Evolutionary conservation across 2,113 vertebrate species (phyloP).

Genomic region (Microtus ochrogaster): DNA sequence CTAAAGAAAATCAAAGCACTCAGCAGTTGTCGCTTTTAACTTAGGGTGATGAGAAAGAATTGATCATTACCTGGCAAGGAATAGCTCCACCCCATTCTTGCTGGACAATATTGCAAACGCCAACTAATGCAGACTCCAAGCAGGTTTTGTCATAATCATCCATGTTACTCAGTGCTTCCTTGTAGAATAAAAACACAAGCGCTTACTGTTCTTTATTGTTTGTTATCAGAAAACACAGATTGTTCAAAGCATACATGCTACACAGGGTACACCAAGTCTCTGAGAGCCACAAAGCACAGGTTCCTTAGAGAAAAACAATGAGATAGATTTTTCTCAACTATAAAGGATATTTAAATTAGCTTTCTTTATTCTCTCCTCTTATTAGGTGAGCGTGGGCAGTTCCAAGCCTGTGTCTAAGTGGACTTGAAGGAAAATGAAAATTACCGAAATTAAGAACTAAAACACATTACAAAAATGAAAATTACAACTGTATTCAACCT

Average conservation of each 20-base stretch:
- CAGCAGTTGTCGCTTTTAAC: not conserved
- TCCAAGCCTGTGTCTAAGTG: not conserved
- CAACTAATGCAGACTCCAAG: conserved; percentile 93
- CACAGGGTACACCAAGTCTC: not conserved
- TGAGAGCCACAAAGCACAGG: not conserved
- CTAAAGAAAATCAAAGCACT: conserved; percentile 43
- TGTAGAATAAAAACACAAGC: conserved; percentile 72
- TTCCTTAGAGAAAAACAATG: conserved; percentile 42
- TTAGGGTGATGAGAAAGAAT: conserved; percentile 27
- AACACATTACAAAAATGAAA: not conserved
- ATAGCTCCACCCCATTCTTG: conserved; percentile 97
- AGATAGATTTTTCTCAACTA: not conserved
- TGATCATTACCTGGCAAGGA: conserved; percentile 94
- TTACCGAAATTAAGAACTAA: conserved; percentile 32
- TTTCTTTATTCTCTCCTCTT: not conserved
- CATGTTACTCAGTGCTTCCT: conserved; percentile 96
- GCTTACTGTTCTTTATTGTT: not conserved
- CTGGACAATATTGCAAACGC: conserved; percentile 95
- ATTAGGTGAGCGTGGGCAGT: not conserved
- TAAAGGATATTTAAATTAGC: not conserved
- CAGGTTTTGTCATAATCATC: conserved; percentile 99
- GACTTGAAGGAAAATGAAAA: conserved; percentile 57
- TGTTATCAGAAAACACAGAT: conserved; percentile 58
- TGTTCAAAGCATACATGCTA: conserved; percentile 25
- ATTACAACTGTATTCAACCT: not conserved